Evolutionary conservation across 2,888 invertebrate species (phyloP), one percentile per base, ranked within the genome.

Genomic region (Monoplex corrugatus): DNA sequence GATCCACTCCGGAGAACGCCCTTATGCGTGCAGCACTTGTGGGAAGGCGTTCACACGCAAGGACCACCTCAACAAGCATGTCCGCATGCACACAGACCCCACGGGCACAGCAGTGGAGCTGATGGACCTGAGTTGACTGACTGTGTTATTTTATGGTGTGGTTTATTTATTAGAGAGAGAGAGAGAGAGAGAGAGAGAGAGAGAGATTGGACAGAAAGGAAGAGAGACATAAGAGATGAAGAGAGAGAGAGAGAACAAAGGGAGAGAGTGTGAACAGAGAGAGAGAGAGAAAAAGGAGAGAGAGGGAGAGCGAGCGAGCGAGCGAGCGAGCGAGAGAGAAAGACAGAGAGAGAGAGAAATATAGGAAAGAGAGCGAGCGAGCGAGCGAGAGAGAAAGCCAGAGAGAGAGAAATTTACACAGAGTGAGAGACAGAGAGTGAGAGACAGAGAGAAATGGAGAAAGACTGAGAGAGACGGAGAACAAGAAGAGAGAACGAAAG

Each of bases 1-100:
- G 93, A 99, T 98, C 95, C 98, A 98, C 96, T 98, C 98, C 83
- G 98, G 98, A 28, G 98, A 98, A 96, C 98, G 98, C 95, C 98
- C 98, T 0, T 98, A 98, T 96, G 98, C 98, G 92, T 97, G 96
- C 98, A 98, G 96, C 98, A 98, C 98, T 91, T 99, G 98, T 96
- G 98, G 98, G 94, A 98, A 98, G 96, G 89, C 91, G 44, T 92
- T 92, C 87, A 92, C 90, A 43, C 90, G 92, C 19, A 92, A 91
- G 57, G 92, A 92, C 88, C 92, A 92, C 86, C 96, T 98, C 90
- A 97, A 98, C 94, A 98, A 92, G 83, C 91, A 91, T 78, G 45
- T 87, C 63, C 86, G 89, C 63, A 84, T 91, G 88, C 91, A 91
- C 35, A n/a, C n/a, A 0, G 87, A 44, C 43, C 45, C 44, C 57